Base-by-base conservation (phyloP, 2,888 invertebrate genomes). In the Harpalus rufipes region DNA sequence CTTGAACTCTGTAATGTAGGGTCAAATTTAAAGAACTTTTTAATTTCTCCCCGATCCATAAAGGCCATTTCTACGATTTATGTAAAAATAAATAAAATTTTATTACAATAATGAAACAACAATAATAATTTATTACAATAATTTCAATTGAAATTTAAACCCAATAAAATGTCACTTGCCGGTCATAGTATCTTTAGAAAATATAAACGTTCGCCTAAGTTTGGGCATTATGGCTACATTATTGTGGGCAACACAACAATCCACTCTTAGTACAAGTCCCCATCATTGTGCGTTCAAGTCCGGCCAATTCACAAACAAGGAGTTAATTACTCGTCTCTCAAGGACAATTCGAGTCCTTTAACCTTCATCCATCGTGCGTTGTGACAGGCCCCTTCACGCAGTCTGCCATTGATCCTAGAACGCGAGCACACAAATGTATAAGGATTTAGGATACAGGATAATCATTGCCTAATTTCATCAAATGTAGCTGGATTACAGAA, bases 321-420 rank as follows among this genome's bases (percentile, higher is more conserved):
- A 58, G 78, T 78, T 78, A 78, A 78, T 78, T 78, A 78, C 25
- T 10, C 78, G 78, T 18, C 51, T 58, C 56, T 78, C 58, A 78
- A 78, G 78, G 78, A 78, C 78, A 78, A 78, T 78, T 25, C 58
- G 58, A 78, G 58, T 78, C 78, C 78, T 78, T 58, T 56, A 58
- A 32, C 78, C 78, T 78, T 78, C 25, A 78, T 78, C 56, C n/a
- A 74, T 78, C 78, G 7, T 56, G 56, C 78, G 58, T 21, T 58
- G 56, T 44, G 58, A 58, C 78, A 68, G 72, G 25, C 56, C 58
- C 58, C 78, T 78, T 74, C 72, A 74, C 72, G 18, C 41, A 41
- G 14, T 10, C 72, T 18, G 72, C 44, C 72, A 74, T 74, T 74
- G 44, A 74, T 74, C 72, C 72, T 68, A 5, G 32, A 32, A 12